These are phyloP conservation scores for Thamnophis sirtalis DNA, from an alignment of 2,113 vertebrate species.

Conservation along the genomic window DNA sequence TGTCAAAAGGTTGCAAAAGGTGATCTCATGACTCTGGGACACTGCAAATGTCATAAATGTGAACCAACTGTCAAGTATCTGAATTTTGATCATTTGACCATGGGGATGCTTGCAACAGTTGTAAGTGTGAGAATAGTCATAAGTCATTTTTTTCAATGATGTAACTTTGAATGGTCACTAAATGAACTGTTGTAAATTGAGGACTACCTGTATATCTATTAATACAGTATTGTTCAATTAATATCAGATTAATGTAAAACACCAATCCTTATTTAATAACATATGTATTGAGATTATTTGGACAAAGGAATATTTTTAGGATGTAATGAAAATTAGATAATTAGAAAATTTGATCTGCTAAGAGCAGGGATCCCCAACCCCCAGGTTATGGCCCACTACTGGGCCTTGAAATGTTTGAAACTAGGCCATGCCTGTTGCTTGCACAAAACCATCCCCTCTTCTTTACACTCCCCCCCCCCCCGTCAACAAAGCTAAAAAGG, in stretches of 20 bases:
- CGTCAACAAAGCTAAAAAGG: background rate
- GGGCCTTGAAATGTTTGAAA: too few species aligned
- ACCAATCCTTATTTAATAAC: background rate
- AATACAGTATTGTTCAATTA: background rate
- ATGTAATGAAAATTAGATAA: background rate
- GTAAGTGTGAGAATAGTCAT: background rate
- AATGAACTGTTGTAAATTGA: background rate
- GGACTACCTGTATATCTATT: background rate
- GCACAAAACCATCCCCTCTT: too few species aligned
- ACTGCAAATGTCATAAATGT: background rate
- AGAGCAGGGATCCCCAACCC: too few species aligned
- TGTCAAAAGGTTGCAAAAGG: background rate
- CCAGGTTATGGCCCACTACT: too few species aligned
- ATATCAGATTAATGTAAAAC: background rate
- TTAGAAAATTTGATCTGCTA: background rate
- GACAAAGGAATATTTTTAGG: background rate
- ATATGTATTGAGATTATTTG: background rate
- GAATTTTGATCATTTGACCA: background rate
- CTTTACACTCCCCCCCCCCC: too few species aligned
- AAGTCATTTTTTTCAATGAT: background rate
- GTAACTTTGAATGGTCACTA: background rate
- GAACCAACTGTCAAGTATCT: background rate
- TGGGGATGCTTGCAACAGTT: background rate
- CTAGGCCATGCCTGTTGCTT: rapidly evolving
- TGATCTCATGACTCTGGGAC: background rate